Conservation (phyloP, 2,888 invertebrate species). For the Ochropleura leucogaster region DNA sequence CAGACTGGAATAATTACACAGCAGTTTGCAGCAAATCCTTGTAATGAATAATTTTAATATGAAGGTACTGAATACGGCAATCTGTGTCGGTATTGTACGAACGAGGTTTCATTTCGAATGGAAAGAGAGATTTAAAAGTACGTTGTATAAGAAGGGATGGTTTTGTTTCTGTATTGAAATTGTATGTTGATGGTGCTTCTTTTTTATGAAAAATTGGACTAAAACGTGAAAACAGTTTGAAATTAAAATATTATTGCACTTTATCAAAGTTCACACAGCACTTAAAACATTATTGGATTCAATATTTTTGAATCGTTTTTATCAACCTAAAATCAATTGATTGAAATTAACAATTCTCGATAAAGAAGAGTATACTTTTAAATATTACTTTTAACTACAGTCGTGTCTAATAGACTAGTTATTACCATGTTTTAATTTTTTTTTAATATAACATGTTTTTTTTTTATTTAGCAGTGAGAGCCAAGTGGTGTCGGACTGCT, state of each 20-base stretch:
- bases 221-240: not conserved
- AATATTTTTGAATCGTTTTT: not conserved
- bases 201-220: not conserved
- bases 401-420: not conserved
- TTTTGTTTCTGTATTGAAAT: not conserved
- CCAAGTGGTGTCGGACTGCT: too few species aligned
- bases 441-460: too few species aligned
- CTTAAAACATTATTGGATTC: not conserved
- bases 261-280: not conserved
- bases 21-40: constrained; percentile 55
- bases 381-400: not conserved
- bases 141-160: constrained; percentile 1
- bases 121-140: constrained; percentile 34
- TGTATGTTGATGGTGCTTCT: not conserved
- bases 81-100: constrained; percentile 37
- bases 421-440: too few species aligned
- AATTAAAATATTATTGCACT: not conserved
- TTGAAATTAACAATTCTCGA: not conserved
- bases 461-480: too few species aligned
- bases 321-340: not conserved
- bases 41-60: constrained; percentile 62
- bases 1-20: constrained; percentile 60
- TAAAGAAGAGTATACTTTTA: not conserved
- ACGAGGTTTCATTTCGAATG: constrained; percentile 31
- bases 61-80: constrained; percentile 50